phyloP scores from a whole-genome alignment of 1,140 invertebrate genomes.

The Trachymyrmex septentrionalis region DNA sequence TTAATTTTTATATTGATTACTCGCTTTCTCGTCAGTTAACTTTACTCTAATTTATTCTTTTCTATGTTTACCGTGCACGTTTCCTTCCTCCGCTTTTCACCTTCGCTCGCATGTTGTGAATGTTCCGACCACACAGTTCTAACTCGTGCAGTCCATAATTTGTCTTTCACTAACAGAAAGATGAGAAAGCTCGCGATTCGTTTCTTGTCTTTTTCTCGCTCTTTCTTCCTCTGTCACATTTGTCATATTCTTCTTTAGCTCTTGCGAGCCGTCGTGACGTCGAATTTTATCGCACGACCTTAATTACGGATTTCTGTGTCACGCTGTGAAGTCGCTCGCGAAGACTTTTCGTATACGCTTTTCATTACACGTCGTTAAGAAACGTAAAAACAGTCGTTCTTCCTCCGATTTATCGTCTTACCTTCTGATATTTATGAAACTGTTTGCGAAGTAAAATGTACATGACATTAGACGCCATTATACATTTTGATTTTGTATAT shows the following conservation, averaged over 20 bases:
- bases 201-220: conserved; percentile 12
- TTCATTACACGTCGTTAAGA: conserved; percentile 49
- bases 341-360: conserved; percentile 50
- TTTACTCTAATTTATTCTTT: background rate
- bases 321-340: conserved; percentile 14
- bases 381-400: conserved; percentile 9
- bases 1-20: background rate
- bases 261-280: conserved; percentile 11
- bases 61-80: background rate
- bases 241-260: conserved; percentile 47
- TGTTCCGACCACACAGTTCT: conserved; percentile 13
- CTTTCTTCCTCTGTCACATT: background rate
- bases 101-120: conserved; percentile 1
- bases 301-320: conserved; percentile 61
- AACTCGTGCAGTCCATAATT: conserved; percentile 43
- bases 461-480: background rate
- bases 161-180: conserved; percentile 34
- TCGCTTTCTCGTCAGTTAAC: background rate
- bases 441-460: background rate
- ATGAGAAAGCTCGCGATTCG: conserved; percentile 19
- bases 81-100: conserved; percentile 23
- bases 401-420: background rate
- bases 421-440: conserved; percentile 1
- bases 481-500: background rate
- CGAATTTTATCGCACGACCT: conserved; percentile 58